These are phyloP conservation scores for Drosophila burlai DNA, from an alignment of 1,140 invertebrate species.

Conservation along the genomic window DNA sequence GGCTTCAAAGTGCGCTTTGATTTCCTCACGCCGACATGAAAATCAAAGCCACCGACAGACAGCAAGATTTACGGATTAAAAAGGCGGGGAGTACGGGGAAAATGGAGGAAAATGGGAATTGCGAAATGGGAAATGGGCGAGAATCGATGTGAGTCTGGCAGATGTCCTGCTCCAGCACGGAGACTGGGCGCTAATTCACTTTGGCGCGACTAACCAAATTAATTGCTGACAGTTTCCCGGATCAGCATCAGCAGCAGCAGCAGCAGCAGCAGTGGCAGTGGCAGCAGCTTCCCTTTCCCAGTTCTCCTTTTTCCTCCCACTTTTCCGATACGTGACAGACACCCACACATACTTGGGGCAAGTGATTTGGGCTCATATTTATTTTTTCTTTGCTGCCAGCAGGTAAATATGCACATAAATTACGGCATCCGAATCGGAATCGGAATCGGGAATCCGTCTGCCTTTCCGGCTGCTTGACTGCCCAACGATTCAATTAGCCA, in stretches of 20 bases:
- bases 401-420: conserved; percentile 70
- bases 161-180: conserved; percentile 13
- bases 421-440: conserved; percentile 16
- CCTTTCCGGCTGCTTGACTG: conserved; percentile 48
- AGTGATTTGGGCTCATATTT: conserved; percentile 33
- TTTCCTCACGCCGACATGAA: conserved; percentile 38
- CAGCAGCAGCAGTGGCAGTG: background rate
- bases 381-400: background rate
- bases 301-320: background rate
- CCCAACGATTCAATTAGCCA: conserved; percentile 57
- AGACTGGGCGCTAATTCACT: conserved; percentile 72
- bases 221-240: conserved; percentile 73
- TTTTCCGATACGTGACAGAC: conserved; percentile 19
- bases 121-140: conserved; percentile 3
- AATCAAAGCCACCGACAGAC: conserved; percentile 60
- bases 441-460: conserved; percentile 1
- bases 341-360: conserved; percentile 3
- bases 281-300: conserved; percentile 1
- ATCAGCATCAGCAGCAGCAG: conserved; percentile 15
- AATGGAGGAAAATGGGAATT: background rate
- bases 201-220: conserved; percentile 72
- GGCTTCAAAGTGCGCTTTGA: conserved; percentile 65
- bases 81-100: background rate
- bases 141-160: conserved; percentile 29
- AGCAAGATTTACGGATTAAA: conserved; percentile 26